A percentile compares a stretch with the other conserved stretches of the same genome.
Conservation (phyloP, 2,888 invertebrate genomes). For the Eupithecia abbreviata region DNA sequence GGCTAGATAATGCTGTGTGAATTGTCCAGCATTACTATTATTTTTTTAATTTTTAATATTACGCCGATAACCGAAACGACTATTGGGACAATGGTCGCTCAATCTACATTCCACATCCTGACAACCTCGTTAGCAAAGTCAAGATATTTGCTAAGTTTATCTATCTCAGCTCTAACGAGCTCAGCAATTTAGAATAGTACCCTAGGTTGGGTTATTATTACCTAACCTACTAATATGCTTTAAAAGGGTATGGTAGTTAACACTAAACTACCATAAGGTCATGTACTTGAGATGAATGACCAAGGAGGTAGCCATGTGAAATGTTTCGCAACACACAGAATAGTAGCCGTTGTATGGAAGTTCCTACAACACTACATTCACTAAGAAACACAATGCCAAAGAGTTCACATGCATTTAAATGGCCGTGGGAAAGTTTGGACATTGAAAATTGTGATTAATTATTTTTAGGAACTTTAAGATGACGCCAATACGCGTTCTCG, state of each 20-base stretch:
- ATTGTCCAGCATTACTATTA: too few species aligned
- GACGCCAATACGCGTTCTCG: not conserved
- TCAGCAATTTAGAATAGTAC: too few species aligned
- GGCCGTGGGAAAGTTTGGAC: slow-evolving; percentile 61
- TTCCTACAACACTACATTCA: slow-evolving; percentile 62
- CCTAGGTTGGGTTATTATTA: not conserved
- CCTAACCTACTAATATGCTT: slow-evolving; percentile 41
- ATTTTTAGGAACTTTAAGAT: slow-evolving; percentile 12
- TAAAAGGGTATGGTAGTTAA: slow-evolving; percentile 59
- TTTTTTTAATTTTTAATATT: too few species aligned
- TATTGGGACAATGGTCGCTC: too few species aligned
- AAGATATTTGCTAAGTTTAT: too few species aligned
- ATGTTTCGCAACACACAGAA: slow-evolving; percentile 71
- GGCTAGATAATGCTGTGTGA: too few species aligned
- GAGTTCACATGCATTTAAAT: slow-evolving; percentile 69
- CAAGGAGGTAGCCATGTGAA: slow-evolving; percentile 48
- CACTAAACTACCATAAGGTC: slow-evolving; percentile 63
- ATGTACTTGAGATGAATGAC: slow-evolving; percentile 65
- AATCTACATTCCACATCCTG: too few species aligned
- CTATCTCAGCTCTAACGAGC: too few species aligned
- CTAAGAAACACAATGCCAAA: slow-evolving; percentile 72
- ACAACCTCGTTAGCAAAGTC: too few species aligned
- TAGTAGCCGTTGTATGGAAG: slow-evolving; percentile 49
- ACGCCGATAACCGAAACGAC: too few species aligned
- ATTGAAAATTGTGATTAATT: slow-evolving; percentile 42